Conservation (phyloP, 2,113 vertebrate genomes). For the Sapajus apella region DNA sequence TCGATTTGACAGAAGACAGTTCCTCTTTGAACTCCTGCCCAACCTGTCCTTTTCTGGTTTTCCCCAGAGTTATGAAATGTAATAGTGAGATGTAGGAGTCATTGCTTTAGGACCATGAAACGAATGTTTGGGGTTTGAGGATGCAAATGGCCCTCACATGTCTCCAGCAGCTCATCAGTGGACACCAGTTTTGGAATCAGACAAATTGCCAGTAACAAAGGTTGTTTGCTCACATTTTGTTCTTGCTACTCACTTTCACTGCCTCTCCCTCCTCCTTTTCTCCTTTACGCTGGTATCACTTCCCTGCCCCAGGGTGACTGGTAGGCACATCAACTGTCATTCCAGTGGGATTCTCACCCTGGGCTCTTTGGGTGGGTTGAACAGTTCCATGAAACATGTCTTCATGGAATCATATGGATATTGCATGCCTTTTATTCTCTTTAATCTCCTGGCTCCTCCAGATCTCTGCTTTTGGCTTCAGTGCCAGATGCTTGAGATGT, state of each 20-base stretch:
- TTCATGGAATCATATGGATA: not conserved
- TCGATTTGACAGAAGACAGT: conserved; percentile 30
- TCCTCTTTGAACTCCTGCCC: conserved; percentile 37
- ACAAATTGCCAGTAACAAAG: not conserved
- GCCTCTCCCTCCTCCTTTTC: not conserved
- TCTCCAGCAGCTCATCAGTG: not conserved
- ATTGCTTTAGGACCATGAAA: not conserved
- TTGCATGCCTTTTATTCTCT: not conserved
- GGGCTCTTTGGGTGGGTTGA: not conserved
- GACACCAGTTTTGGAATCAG: not conserved
- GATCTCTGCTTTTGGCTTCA: not conserved
- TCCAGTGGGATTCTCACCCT: not conserved
- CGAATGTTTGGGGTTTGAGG: conserved; percentile 3
- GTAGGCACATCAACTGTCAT: not conserved
- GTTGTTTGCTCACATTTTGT: not conserved
- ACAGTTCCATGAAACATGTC: not conserved
- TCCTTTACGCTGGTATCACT: not conserved
- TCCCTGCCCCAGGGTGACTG: not conserved
- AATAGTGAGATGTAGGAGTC: not conserved
- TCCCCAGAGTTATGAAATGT: conserved; percentile 12
- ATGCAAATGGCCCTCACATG: not conserved
- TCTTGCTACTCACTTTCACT: not conserved
- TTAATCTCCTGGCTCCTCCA: not conserved
- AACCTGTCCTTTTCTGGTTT: not conserved
- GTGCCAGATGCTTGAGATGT: not conserved